Evolutionary conservation across 2,888 invertebrate genomes (phyloP), one percentile per base, ranked within the genome.

Genomic region (Branchipolynoe longqiensis): DNA sequence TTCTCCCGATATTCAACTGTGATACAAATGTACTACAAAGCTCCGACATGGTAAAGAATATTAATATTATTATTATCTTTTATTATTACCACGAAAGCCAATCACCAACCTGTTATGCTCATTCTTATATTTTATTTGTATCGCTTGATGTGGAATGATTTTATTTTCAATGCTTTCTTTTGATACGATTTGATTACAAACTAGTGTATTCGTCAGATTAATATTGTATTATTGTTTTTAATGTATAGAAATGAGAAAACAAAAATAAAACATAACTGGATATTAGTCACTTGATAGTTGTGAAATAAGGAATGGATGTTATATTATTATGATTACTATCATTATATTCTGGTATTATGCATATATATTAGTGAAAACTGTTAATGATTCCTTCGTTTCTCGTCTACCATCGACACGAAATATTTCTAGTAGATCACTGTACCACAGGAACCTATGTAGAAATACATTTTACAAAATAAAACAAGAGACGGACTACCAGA

Each of bases 341-440:
- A n/a, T n/a, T 3, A 62, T 62, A 62, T 62, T 62, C 62, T 69
- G 69, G 69, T 69, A 69, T 69, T 38, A 62, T 62, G 62, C 48
- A 12, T 48, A 18, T 8, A 48, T 8, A 18, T 48, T 69, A 36
- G 69, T 36, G 18, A 0, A 36, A 38, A 14, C 18, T 36, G 69
- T 69, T 69, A 38, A 38, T 4, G 36, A 38, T 69, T 69, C 38
- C 33, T 69, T 69, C 69, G 6, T 69, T 4, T n/a, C 12, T 8
- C 58, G 25, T 33, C 36, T 69, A 33, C 69, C 36, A 69, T 33
- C 38, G 18, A 69, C 69, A 69, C 69, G 38, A 56, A 22, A 25
- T 69, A 22, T 33, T 69, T 69, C 69, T 69, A 69, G 69, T 69
- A 69, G 69, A 38, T 38, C 69, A 69, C 33, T 69, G 69, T 69